Base-by-base conservation (phyloP, 2,113 vertebrate genomes). In the Ameiurus melas region DNA sequence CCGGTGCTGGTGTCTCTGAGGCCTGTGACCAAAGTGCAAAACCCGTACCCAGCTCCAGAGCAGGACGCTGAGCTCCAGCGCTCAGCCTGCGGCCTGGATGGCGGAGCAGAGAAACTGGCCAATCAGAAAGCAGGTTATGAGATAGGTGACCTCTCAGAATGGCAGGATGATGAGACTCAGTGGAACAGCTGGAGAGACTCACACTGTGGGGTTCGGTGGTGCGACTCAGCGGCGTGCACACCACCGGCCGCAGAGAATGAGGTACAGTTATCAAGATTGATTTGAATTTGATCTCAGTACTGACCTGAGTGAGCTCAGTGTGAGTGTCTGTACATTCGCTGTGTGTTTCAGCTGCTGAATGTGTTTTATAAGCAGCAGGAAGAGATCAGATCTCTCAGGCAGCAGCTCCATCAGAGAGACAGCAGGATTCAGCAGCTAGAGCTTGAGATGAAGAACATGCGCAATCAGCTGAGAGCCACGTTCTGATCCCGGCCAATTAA, bases 331-430 rank as follows among this genome's bases (percentile, higher is more conserved):
- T 70, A 19, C 16, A 10, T 33, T 80, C 13, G n/a, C 51, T 80
- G 64, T 84, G 83, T 43, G 39, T 92, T 89, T 68, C 94, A 98
- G 97, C 96, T 99, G 90, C 94, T 97, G 62, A 96, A 96, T 88
- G 93, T 95, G 79, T 97, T 96, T 91, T 97, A 97, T 90, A 94
- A 92, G n/a, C 98, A 99, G 84, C 97, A 97, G 89, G 96, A 97
- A 10, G 96, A 98, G 93, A 97, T 99, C 87, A 91, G 93, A 83
- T 94, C 91, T 66, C 96, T 99, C 85, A 94, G 93, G 79, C 96
- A 96, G 1, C 19, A 96, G 87, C 8, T 99, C 14, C 92, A 89
- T 43, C 96, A 97, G 90, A 96, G 93, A 71, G 96, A 97, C 3
- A 92, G 95, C 53, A 95, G 93, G 85, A 95, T 98, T 80, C 94